Evolutionary conservation across 2,888 invertebrate species (phyloP), one percentile per base, ranked within the genome.

Genomic region (Phaedon cochleariae): DNA sequence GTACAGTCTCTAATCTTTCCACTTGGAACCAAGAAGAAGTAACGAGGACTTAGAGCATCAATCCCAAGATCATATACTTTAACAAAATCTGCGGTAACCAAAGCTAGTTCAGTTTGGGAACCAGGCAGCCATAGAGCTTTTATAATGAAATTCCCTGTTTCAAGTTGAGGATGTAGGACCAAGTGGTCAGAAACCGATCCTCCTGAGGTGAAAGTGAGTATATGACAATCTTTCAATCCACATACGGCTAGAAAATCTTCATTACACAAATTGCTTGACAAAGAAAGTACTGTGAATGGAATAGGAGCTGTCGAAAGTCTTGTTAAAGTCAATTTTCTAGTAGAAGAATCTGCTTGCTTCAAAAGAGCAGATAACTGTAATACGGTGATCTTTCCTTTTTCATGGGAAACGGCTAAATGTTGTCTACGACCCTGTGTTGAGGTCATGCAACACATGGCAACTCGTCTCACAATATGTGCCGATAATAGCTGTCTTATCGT

Each of bases 371-470:
- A 95, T 51, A 98, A 84, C 81, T 98, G 98, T 1, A 98, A 86
- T 0, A 98, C 93, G 0, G 97, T 97, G 57, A 98, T 94, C 84
- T 98, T 98, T 77, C 97, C 97, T 85, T 98, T 98, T 80, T 98
- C 98, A 76, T 98, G 97, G 0, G 96, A 96, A 0, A 98, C 97
- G 1, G 97, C 97, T 46, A 93, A 86, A 81, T 97, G 97, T 79
- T 98, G 97, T 1, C 97, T 87, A 70, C 95, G 92, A 4, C 97
- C 96, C 70, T 95, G 93, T 0, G 96, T 94, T 22, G 96, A 95
- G 0, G 95, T 93, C 72, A 98, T 87, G 75, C 96, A 95, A 82
- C 97, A 97, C 92, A 98, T 95, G 0, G 97, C 96, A 0, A 97
- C 96, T 41, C 98, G 90, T 2, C 97, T 88, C 66, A 98, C 90